Conservation (phyloP, 2,888 invertebrate genomes). For the Alloplasta piceator region DNA sequence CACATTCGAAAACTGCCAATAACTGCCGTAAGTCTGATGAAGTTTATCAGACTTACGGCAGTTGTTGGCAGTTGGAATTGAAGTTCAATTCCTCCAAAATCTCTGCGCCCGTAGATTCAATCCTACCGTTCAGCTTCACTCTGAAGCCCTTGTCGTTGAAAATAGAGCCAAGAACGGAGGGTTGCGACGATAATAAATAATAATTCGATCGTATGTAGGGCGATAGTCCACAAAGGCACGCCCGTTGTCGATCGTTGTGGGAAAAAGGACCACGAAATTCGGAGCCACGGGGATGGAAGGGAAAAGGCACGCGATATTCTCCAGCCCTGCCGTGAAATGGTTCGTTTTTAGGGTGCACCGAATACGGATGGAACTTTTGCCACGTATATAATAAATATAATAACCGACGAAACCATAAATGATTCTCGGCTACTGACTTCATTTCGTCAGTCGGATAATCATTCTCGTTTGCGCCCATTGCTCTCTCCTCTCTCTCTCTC, state of each 20-base stretch:
- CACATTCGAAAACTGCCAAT: too few species aligned
- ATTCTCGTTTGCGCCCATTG: conserved; percentile 50
- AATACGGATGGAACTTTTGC: conserved; percentile 48
- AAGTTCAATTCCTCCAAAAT: too few species aligned
- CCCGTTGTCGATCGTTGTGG: conserved; percentile 64
- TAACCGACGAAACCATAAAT: conserved; percentile 66
- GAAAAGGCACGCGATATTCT: conserved; percentile 32
- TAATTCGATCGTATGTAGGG: conserved; percentile 73
- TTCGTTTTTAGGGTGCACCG: conserved; percentile 51
- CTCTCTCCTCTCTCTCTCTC: conserved; percentile 9
- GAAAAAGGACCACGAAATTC: conserved; percentile 65
- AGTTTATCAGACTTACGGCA: too few species aligned
- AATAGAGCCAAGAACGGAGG: too few species aligned
- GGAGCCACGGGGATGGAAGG: conserved; percentile 37
- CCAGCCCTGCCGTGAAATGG: conserved; percentile 30
- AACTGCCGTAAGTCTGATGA: too few species aligned
- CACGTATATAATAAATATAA: conserved; percentile 37
- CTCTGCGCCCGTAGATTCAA: too few species aligned
- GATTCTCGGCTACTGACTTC: conserved; percentile 71
- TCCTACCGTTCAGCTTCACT: too few species aligned
- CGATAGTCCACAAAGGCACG: conserved; percentile 63
- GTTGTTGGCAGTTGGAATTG: too few species aligned
- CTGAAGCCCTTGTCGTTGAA: too few species aligned
- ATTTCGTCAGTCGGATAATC: conserved; percentile 71
- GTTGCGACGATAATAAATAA: conserved; percentile 76